These are phyloP conservation scores for Mergus octosetaceus DNA, from an alignment of 2,797 vertebrate genomes.

Conservation along the genomic window DNA sequence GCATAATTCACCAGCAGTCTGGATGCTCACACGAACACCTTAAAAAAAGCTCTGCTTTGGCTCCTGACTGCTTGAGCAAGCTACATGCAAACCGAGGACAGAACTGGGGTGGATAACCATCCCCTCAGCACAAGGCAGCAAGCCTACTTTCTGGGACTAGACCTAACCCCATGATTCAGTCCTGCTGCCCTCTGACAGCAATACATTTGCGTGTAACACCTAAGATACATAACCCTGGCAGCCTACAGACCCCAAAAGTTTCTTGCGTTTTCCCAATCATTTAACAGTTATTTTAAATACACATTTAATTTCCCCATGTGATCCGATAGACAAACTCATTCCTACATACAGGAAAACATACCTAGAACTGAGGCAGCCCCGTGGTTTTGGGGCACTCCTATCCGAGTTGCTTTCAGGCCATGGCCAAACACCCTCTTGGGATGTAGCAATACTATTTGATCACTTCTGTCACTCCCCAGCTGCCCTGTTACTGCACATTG, in stretches of 20 bases:
- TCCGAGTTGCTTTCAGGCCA: not conserved
- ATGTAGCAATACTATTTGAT: not conserved
- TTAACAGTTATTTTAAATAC: not conserved
- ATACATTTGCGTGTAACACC: rapidly evolving
- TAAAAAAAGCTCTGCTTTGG: not conserved
- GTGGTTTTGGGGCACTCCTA: not conserved
- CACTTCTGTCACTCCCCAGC: not conserved
- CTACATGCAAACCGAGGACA: not conserved
- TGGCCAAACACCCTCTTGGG: not conserved
- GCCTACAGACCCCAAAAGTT: not conserved
- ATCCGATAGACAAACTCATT: not conserved
- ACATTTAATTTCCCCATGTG: no score
- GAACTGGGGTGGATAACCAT: not conserved
- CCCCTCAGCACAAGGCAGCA: not conserved
- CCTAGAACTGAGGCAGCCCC: not conserved
- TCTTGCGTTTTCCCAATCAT: rapidly evolving
- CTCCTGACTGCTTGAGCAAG: not conserved
- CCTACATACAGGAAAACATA: rapidly evolving
- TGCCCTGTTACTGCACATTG: not conserved
- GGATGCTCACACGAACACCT: not conserved
- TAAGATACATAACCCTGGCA: not conserved
- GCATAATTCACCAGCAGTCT: not conserved
- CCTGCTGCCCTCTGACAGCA: not conserved
- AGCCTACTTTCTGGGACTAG: not conserved
- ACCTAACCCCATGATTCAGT: not conserved